A percentile compares a stretch with the other conserved stretches of the same genome.
Evolutionary conservation across 2,888 invertebrate species (phyloP).

Genomic region (Trissonchulus latispiculum): DNA sequence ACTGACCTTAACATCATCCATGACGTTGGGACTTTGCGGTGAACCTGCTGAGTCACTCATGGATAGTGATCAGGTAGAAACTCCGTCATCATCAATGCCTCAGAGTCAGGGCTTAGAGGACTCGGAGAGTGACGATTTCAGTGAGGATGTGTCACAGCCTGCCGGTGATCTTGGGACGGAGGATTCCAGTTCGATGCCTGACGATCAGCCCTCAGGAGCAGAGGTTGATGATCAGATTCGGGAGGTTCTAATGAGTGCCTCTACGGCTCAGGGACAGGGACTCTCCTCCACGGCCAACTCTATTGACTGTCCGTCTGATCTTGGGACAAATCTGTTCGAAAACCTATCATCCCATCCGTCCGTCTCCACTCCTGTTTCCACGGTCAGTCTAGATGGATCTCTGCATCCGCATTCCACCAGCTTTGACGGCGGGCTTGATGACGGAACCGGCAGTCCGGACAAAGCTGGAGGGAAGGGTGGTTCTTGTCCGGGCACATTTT

Average conservation of each 20-base stretch:
- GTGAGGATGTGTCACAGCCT: background rate
- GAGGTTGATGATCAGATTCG: background rate
- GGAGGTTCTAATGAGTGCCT: background rate
- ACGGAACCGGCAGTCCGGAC: background rate
- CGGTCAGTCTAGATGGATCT: background rate
- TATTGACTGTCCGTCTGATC: background rate
- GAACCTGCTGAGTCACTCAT: background rate
- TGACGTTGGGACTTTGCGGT: too few relatives aligned
- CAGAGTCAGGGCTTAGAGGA: background rate
- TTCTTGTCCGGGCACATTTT: background rate
- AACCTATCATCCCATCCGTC: background rate
- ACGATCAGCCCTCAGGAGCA: background rate
- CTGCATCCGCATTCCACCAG: too few relatives aligned
- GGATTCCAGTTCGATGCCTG: background rate
- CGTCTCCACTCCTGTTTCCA: too few relatives aligned
- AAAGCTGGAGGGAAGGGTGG: background rate
- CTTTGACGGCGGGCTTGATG: background rate
- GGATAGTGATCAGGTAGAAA: background rate
- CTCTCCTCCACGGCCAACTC: background rate
- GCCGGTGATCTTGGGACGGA: background rate
- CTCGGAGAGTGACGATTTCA: background rate
- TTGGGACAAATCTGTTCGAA: background rate
- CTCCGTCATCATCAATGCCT: background rate
- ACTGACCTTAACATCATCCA: too few relatives aligned
- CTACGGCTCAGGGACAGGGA: background rate